A percentile compares a stretch with the other conserved stretches of the same genome.
Evolutionary conservation across 2,113 vertebrate genomes (phyloP).

Genomic region (Sylvilagus bachmani): DNA sequence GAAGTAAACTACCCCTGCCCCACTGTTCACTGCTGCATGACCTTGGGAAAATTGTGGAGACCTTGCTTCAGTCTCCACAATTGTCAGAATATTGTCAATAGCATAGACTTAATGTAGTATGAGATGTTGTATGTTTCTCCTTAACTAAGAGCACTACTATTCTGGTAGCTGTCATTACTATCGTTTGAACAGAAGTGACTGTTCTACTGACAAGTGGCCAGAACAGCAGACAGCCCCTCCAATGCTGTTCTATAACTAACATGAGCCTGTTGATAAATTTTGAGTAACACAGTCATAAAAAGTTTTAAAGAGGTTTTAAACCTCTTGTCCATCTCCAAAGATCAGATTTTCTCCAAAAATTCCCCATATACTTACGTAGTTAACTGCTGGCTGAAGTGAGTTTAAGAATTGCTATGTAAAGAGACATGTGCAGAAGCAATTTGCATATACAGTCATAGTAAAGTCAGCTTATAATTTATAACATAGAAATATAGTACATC

Average conservation of each 20-base stretch:
- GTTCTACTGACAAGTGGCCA: constrained; percentile 26
- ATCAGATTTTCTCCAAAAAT: neutral
- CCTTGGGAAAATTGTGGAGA: neutral
- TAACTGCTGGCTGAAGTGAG: neutral
- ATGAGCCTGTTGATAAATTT: neutral
- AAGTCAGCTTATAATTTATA: neutral
- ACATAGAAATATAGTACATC: neutral
- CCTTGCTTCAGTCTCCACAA: neutral
- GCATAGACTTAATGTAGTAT: neutral
- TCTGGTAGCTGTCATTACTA: neutral
- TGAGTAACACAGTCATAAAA: neutral
- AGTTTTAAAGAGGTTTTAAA: neutral
- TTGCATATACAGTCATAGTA: neutral
- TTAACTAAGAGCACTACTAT: neutral
- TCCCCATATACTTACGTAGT: neutral
- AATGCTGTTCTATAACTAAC: neutral
- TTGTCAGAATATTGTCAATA: neutral
- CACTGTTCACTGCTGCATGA: neutral
- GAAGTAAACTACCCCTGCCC: neutral
- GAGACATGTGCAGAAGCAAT: neutral
- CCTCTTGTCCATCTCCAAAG: neutral
- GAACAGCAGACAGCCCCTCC: neutral
- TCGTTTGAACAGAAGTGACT: neutral
- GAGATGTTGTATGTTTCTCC: neutral
- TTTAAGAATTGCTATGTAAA: neutral